Evolutionary conservation across 2,113 vertebrate species (phyloP), one percentile per base, ranked within the genome.

Genomic region (Istiophorus platypterus): DNA sequence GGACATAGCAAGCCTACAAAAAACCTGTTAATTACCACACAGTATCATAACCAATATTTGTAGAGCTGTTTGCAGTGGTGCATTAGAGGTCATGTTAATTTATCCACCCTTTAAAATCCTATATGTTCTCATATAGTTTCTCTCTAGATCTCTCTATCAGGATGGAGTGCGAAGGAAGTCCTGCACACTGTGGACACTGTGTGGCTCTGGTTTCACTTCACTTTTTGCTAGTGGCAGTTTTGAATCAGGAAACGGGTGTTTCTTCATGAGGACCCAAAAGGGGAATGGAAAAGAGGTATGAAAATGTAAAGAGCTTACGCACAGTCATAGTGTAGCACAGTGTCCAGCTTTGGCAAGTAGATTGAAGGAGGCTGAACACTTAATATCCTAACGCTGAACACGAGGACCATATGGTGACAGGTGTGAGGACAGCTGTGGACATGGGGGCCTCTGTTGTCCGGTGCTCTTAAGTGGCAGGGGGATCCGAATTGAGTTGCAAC

Each of bases 351-450:
- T 39, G 34, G 6, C n/a, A 12, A 31, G 14, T 31, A 22, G 62
- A 63, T 22, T 0, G 27, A 42, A 26, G 26, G 31, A 22, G 49
- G 22, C 26, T 0, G 29, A 37, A 57, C 34, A 22, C 31, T 68
- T 78, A 39, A 78, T 71, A 56, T 31, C 27, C 59, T 8, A 1
- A 11, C 7, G 17, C 2, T 62, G 37, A 78, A 72, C 24, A 15
- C 61, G 34, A 45, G 79, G 75, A 87, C 69, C 81, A 81, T 85
- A 81, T 88, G 88, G 82, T 84, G 58, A 74, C 93, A 91, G 88
- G 89, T 92, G 91, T 86, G 78, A 58, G 81, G 80, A 85, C 92
- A 93, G 89, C 91, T 93, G 92, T 90, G 87, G 85, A 65, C 31
- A n/a, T 52, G 67, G 81, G 81, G 87, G 89, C 89, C 85, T 84